phyloP scores from a whole-genome alignment of 2,888 invertebrate genomes.

The Hetaerina titia region DNA sequence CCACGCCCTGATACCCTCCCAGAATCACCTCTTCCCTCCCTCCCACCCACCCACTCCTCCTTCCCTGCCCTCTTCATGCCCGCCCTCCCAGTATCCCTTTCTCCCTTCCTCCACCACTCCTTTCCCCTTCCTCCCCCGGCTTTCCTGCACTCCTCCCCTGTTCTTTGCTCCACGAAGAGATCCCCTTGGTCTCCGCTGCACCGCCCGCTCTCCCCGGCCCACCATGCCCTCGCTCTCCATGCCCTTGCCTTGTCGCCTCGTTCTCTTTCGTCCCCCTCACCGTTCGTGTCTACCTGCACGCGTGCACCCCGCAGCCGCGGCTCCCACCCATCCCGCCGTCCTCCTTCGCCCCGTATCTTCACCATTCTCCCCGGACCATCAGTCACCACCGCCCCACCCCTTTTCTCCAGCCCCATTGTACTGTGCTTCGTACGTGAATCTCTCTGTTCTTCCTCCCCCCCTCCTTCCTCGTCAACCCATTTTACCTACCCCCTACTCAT shows the following conservation, averaged over 20 bases:
- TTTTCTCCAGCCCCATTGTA: conserved; percentile 47
- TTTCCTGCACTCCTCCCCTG: background rate
- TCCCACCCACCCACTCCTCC: background rate
- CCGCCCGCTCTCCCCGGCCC: no score
- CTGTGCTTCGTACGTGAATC: conserved; percentile 15
- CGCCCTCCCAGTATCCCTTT: background rate
- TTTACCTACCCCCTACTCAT: background rate
- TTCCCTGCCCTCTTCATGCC: background rate
- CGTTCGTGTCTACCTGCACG: no score
- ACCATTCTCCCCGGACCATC: conserved; percentile 50
- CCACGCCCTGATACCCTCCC: conserved; percentile 53
- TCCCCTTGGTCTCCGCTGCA: no score
- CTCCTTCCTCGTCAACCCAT: background rate
- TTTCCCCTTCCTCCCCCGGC: background rate
- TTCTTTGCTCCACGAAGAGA: no score
- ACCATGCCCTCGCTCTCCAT: no score
- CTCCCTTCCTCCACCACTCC: background rate
- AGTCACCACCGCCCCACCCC: conserved; percentile 47
- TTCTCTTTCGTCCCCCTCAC: no score
- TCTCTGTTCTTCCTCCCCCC: background rate
- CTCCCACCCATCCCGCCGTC: background rate
- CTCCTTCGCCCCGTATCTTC: background rate
- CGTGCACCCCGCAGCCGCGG: background rate
- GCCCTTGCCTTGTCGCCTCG: no score
- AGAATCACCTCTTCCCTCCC: background rate